Evolutionary conservation across 2,797 vertebrate species (phyloP), one percentile per base, ranked within the genome.

Genomic region (Atherinosoma microstoma): DNA sequence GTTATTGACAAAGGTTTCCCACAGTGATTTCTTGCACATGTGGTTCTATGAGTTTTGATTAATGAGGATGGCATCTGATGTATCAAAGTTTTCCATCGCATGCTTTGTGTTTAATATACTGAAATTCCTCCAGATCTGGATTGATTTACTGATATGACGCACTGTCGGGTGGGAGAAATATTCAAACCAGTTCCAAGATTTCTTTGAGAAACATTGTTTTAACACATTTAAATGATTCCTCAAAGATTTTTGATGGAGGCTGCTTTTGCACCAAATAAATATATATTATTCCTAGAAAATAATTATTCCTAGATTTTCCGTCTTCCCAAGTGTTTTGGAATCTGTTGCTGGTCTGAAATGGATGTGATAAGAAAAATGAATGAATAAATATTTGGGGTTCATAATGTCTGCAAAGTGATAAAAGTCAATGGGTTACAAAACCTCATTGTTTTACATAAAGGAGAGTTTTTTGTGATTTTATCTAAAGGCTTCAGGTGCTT

Each of bases 401-500:
- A 47, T 8, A n/a, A 47, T 47, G 16, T 47, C 20, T n/a, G 45
- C 0, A 20, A 47, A 47, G 18, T 47, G 20, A 2, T 20, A 20
- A 45, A 45, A 45, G 45, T 47, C 45, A 47, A 47, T 7, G 20
- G 45, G 20, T 8, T n/a, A 47, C n/a, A 18, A 79, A 59, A 32
- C 58, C 27, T 64, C 9, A 45, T 47, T 51, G 47, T 73, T 58
- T 12, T 59, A 58, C 34, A 59, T 63, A 68, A 73, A 51, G 8
- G 10, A 75, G n/a, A 84, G 51, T 58, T 83, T 32, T 76, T 84
- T 47, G 87, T 83, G 76, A 74, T 63, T 69, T 73, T n/a, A 58
- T 68, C 47, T 27, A 16, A 81, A 40, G 20, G 82, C 67, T 73
- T 87, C 86, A 85, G 87, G 89, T 89, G 83, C 36, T 70, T 71